phyloP scores from a whole-genome alignment of 2,888 invertebrate species.

The Parasteatoda lunata region DNA sequence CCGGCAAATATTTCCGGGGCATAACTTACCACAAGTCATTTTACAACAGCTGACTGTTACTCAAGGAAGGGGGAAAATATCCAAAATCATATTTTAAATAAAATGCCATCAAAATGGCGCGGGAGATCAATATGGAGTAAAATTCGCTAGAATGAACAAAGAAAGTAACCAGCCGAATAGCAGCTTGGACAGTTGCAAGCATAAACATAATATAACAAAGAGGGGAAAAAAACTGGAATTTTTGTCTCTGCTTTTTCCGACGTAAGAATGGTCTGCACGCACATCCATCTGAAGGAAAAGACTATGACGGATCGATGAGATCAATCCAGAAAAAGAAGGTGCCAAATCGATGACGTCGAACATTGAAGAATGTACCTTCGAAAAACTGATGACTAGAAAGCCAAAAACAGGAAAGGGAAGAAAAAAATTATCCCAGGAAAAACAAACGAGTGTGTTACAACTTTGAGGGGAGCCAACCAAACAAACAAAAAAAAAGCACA shows the following conservation, averaged over 20 bases:
- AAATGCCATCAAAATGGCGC: background rate
- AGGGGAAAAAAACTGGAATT: too few relatives aligned
- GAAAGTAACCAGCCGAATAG: too few relatives aligned
- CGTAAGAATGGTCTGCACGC: background rate
- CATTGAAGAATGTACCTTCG: background rate
- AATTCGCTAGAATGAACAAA: too few relatives aligned
- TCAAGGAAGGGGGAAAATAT: background rate
- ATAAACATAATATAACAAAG: too few relatives aligned
- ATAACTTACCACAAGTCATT: slow-evolving; percentile 15
- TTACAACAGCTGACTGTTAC: background rate
- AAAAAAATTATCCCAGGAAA: background rate
- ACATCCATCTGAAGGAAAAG: background rate
- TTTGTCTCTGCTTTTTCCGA: background rate
- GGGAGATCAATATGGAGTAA: background rate
- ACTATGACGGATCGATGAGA: background rate
- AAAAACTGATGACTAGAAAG: slow-evolving; percentile 7
- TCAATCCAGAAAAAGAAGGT: background rate
- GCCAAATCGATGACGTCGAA: slow-evolving; percentile 5
- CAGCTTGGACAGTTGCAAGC: too few relatives aligned
- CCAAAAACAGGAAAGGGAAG: slow-evolving; percentile 6
- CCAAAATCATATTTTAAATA: background rate
- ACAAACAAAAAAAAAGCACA: too few relatives aligned
- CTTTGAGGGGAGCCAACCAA: slow-evolving; percentile 9
- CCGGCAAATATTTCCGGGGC: slow-evolving; percentile 14
- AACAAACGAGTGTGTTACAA: background rate